Conservation (phyloP, 2,113 vertebrate species). For the Halcyon senegalensis region DNA sequence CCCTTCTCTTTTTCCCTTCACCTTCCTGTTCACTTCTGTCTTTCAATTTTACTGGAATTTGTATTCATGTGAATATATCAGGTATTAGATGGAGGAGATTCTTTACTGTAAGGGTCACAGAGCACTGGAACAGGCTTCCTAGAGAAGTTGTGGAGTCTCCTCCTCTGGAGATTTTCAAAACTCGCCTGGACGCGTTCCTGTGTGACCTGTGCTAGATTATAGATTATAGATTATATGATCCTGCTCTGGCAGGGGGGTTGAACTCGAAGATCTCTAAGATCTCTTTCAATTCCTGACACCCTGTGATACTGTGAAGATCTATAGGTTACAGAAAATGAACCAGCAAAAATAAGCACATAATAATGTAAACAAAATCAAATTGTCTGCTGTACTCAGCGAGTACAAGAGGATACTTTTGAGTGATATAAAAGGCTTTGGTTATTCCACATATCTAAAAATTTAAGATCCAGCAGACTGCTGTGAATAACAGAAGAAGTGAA, state of each 20-base stretch:
- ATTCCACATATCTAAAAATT: not conserved
- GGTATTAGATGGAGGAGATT: not conserved
- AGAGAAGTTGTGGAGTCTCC: too few species aligned
- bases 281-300: too few species aligned
- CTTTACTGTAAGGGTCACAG: too few species aligned
- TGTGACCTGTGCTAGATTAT: too few species aligned
- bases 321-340: slow-evolving; percentile 1
- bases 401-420: not conserved
- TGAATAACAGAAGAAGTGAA: not conserved
- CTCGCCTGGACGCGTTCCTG: too few species aligned
- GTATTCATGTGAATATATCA: not conserved
- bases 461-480: not conserved
- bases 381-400: not conserved
- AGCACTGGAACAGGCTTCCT: too few species aligned
- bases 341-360: not conserved
- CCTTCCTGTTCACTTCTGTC: not conserved
- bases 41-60: slow-evolving; percentile 15
- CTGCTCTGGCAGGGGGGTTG: too few species aligned
- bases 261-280: too few species aligned
- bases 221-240: too few species aligned
- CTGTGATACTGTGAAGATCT: not conserved
- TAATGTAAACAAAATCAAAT: not conserved
- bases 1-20: not conserved
- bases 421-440: not conserved
- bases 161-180: too few species aligned